Conservation (phyloP, 2,888 invertebrate genomes). For the Incurvaria masculella region DNA sequence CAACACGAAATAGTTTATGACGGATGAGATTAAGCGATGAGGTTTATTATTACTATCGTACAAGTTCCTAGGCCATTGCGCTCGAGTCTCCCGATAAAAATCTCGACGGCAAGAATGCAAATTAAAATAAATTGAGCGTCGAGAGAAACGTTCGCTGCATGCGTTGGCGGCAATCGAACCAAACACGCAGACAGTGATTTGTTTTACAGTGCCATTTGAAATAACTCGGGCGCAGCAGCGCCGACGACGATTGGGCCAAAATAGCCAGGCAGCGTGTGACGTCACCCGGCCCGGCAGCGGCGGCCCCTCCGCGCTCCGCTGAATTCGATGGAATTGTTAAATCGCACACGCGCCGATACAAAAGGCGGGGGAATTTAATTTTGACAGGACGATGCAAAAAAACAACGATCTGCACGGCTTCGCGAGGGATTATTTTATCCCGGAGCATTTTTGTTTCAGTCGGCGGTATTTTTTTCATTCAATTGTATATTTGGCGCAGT, state of each 20-base stretch:
- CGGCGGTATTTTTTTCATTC: background rate
- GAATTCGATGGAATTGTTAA: background rate
- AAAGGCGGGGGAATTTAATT: conserved; percentile 2
- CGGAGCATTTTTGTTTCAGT: conserved; percentile 1
- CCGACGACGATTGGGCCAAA: background rate
- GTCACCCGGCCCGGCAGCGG: background rate
- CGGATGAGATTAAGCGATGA: background rate
- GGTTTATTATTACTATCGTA: background rate
- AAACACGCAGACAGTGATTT: background rate
- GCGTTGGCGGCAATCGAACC: background rate
- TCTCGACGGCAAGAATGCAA: too few relatives aligned
- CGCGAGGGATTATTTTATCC: background rate
- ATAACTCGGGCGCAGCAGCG: background rate
- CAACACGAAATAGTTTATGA: too few relatives aligned
- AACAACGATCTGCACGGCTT: background rate
- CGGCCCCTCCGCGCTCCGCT: background rate
- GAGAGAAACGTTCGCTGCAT: too few relatives aligned
- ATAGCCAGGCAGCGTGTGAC: background rate
- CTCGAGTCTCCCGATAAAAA: too few relatives aligned
- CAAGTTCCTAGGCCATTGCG: too few relatives aligned
- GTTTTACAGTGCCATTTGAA: background rate
- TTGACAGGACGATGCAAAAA: background rate
- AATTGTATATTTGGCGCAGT: background rate
- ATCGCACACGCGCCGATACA: background rate
- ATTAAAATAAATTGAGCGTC: too few relatives aligned